Evolutionary conservation across 2,797 vertebrate species (phyloP).

Genomic region (Lerista edwardsae): DNA sequence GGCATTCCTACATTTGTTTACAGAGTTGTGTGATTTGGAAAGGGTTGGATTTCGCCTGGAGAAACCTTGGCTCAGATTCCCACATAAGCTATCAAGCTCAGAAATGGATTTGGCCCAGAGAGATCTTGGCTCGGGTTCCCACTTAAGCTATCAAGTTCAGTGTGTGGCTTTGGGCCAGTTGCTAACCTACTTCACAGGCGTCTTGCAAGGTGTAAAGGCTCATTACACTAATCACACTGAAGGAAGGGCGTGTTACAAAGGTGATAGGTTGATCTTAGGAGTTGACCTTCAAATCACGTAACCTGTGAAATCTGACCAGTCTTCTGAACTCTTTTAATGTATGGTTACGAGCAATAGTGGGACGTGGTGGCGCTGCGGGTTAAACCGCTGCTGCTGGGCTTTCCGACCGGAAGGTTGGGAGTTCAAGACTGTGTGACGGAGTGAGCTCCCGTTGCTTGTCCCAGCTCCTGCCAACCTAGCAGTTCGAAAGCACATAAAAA

Average conservation of each 20-base stretch:
- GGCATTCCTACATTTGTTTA: neutral
- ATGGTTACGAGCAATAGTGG: no score
- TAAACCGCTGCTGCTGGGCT: no score
- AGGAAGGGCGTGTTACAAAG: neutral
- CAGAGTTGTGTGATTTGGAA: neutral
- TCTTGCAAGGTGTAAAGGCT: neutral
- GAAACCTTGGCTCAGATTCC: neutral
- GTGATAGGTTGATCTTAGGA: neutral
- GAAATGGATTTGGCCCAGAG: neutral
- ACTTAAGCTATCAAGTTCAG: neutral
- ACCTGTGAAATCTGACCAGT: neutral
- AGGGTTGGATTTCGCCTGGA: neutral
- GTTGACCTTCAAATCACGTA: neutral
- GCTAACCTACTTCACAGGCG: neutral
- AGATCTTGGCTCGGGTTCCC: neutral
- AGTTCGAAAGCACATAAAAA: no score
- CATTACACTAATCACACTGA: neutral
- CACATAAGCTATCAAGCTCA: neutral
- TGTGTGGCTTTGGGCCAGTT: neutral
- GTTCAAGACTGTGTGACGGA: no score
- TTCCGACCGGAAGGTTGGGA: no score
- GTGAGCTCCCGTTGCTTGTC: no score
- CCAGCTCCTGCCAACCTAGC: no score
- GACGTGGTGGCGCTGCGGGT: no score
- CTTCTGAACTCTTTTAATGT: neutral